Base-by-base conservation (phyloP, 92 coral and sea anemone genomes). In the Paramuricea clavata region DNA sequence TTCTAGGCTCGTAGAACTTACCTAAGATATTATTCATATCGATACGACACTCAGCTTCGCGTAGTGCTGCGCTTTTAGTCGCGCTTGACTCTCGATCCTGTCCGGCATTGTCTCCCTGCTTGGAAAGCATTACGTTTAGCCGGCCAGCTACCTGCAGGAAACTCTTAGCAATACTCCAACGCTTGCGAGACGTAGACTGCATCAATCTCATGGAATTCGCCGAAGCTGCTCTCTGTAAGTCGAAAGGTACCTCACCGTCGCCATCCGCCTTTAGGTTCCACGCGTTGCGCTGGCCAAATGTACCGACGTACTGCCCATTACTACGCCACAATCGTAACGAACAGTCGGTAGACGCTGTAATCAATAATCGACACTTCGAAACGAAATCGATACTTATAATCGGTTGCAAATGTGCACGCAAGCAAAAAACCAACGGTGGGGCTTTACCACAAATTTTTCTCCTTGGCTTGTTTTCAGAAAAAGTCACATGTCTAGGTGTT, bases 281-380 rank as follows among this genome's bases (percentile, higher is more conserved):
- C 65, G 59, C 6, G 49, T 81, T 80, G 42, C 88, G 86, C 91
- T 97, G 99, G 43, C 99, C 99, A 52, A 97, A 97, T 69, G 98
- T 91, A 91, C 98, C 98, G 26, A 95, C 75, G 62, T 95, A 95
- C 80, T 89, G 91, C 33, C 98, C 98, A 10, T 72, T 49, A 47
- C 87, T 82, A 3, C 92, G 90, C 98, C 99, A 96, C 87, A 96
- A 92, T 26, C 99, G 93, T 1, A 91, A 94, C 47, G 99, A 96
- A 60, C 95, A 86, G 80, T 96, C 99, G 32, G 89, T 78, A 41
- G 99, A 96, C 0, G 95, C 96, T 4, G 94, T 85, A 57, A 96
- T 94, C 60, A 96, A 74, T n/a, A 96, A 65, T 25, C 85, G 85
- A 25, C 83, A 91, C 65, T 76, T 85, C 7, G 88, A 74, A 10